Evolutionary conservation across 2,888 invertebrate genomes (phyloP).

Genomic region (Carabus problematicus): DNA sequence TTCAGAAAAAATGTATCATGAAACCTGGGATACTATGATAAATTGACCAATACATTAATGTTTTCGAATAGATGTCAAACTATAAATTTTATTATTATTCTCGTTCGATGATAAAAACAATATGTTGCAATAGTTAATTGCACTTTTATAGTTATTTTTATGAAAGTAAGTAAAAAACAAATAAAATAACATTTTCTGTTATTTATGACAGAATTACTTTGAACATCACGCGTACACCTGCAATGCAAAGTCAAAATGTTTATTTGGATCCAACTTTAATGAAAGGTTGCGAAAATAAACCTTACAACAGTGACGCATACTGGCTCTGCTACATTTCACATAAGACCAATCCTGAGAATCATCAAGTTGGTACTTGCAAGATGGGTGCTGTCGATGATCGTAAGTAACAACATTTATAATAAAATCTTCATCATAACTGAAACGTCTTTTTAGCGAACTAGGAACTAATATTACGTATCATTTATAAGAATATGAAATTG

Average conservation of each 20-base stretch:
- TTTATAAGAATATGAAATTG: neutral
- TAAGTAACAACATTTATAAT: constrained; percentile 25
- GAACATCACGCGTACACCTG: constrained; percentile 28
- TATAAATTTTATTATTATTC: neutral
- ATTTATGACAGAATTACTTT: constrained; percentile 34
- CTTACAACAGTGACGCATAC: constrained; percentile 31
- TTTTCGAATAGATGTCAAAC: neutral
- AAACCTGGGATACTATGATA: too few species aligned
- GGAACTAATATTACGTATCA: neutral
- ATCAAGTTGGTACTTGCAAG: constrained; percentile 44
- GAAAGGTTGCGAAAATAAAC: constrained; percentile 27
- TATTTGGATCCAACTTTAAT: constrained; percentile 33
- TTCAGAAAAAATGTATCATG: too few species aligned
- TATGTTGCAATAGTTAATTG: neutral
- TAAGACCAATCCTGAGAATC: constrained; percentile 44
- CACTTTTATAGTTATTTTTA: too few species aligned
- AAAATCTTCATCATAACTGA: neutral
- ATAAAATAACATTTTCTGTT: constrained; percentile 7
- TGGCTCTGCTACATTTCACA: constrained; percentile 42
- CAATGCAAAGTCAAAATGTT: constrained; percentile 33
- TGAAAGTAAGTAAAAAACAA: neutral
- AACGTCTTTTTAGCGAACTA: neutral
- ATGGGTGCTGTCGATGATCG: constrained; percentile 40
- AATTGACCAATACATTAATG: too few species aligned
- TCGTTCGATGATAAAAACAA: neutral